Evolutionary conservation across 2,888 invertebrate genomes (phyloP).

Genomic region (Yponomeuta plumbellus): DNA sequence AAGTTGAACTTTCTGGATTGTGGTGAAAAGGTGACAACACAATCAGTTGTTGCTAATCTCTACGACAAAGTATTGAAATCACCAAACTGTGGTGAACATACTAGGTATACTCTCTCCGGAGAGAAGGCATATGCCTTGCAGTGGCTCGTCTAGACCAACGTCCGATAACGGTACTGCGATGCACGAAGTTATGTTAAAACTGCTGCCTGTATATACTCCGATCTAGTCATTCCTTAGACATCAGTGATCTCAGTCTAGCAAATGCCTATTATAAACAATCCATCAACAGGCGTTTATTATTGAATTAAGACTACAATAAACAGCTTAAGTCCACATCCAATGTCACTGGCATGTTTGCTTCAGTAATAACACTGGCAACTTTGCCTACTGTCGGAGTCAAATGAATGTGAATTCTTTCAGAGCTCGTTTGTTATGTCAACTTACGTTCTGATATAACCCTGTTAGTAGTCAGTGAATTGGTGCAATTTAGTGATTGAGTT

Average conservation of each 20-base stretch:
- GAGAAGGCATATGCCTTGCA: no score
- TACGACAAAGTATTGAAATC: no score
- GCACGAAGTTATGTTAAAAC: no score
- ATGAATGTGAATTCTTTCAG: not conserved
- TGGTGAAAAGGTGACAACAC: no score
- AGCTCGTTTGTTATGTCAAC: not conserved
- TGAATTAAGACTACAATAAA: not conserved
- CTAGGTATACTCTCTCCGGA: no score
- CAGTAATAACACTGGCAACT: not conserved
- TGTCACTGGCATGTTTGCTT: not conserved
- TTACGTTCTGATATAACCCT: not conserved
- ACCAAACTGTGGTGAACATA: no score
- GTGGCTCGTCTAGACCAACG: no score
- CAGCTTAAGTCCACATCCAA: not conserved
- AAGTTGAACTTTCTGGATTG: no score
- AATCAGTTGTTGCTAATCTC: no score
- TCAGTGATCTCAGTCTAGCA: not conserved
- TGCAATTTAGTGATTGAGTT: not conserved
- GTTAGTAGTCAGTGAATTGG: not conserved
- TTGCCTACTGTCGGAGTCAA: not conserved
- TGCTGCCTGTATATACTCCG: no score
- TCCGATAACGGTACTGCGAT: no score
- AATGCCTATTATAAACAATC: not conserved
- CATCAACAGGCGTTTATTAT: not conserved
- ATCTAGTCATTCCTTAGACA: no score